Evolutionary conservation across 2,113 vertebrate species (phyloP), one percentile per base, ranked within the genome.

Genomic region (Gnathochromis pfefferi): DNA sequence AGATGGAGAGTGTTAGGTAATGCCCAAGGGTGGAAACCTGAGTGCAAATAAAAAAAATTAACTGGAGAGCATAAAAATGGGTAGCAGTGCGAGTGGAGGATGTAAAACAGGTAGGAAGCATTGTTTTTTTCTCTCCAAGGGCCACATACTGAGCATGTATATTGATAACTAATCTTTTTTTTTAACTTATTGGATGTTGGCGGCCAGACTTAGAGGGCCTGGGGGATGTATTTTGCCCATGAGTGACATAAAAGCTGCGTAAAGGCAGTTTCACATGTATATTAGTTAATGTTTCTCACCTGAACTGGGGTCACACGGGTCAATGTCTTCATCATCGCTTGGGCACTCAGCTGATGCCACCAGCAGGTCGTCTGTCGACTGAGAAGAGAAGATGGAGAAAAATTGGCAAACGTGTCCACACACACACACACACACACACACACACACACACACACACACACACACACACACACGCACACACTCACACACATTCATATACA

Each of bases 251-350:
- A 47, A 54, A 68, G 14, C 57, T 17, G 23, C 16, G 12, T 51
- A 75, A 54, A 21, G 60, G 40, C 49, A 11, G 26, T 14, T 28
- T 53, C 45, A 60, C 54, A 38, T 57, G 35, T 60, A 42, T 63
- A 10, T 23, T 26, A 57, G 14, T 26, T 45, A 40, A 26, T 6
- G 31, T 94, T 10, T 96, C 97, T 97, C 96, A 98, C 98, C 98
- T 98, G 98, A 99, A 96, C 98, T 98, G 85, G 98, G 97, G 97
- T 99, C 98, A 96, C 98, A 99, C 85, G 98, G 98, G 96, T 98
- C 98, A 81, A 98, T 98, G 94, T 99, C 98, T 96, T 99, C 98
- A 0, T 99, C 98, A 70, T 99, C 98, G 0, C 97, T 99, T 45
- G 98, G 98, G 95, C 98, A 99, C 95, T 99, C 98, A 47, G 98